Evolutionary conservation across 2,888 invertebrate genomes (phyloP).

Genomic region (Acrocyrtus sp.): DNA sequence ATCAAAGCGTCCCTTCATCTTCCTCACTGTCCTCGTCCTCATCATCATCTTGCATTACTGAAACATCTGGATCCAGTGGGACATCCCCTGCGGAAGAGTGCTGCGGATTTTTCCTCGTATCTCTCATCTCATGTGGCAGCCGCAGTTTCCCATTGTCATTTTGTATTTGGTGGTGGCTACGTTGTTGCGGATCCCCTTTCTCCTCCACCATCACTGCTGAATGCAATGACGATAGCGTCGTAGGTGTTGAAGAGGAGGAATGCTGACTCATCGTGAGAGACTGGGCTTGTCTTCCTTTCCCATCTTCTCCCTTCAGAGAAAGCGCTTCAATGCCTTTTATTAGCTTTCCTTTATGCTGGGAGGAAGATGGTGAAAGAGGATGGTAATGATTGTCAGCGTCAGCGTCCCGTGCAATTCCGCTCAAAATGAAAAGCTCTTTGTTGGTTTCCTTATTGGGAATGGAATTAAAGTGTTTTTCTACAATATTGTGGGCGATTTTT

Average conservation of each 20-base stretch:
- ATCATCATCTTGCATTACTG: conserved; percentile 30
- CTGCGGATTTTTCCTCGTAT: background rate
- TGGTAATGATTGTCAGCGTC: conserved; percentile 6
- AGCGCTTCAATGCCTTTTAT: too few relatives aligned
- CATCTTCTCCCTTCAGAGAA: too few relatives aligned
- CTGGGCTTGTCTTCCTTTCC: background rate
- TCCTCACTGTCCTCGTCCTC: conserved; percentile 26
- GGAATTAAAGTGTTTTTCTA: background rate
- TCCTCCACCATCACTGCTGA: too few relatives aligned
- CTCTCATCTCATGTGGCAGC: background rate
- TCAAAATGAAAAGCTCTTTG: conserved; percentile 30
- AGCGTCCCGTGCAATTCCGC: conserved; percentile 35
- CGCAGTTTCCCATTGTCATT: background rate
- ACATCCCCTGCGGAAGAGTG: conserved; percentile 14
- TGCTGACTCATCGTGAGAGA: background rate
- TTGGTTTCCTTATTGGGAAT: background rate
- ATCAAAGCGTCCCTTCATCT: too few relatives aligned
- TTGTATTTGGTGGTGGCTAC: background rate
- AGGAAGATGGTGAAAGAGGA: too few relatives aligned
- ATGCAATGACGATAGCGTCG: background rate
- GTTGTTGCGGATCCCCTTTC: background rate
- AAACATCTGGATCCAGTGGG: conserved; percentile 39
- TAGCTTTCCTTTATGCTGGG: too few relatives aligned
- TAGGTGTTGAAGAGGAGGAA: background rate
- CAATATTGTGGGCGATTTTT: background rate